Evolutionary conservation across 2,888 invertebrate genomes (phyloP).

Genomic region (Cantharis nigra): DNA sequence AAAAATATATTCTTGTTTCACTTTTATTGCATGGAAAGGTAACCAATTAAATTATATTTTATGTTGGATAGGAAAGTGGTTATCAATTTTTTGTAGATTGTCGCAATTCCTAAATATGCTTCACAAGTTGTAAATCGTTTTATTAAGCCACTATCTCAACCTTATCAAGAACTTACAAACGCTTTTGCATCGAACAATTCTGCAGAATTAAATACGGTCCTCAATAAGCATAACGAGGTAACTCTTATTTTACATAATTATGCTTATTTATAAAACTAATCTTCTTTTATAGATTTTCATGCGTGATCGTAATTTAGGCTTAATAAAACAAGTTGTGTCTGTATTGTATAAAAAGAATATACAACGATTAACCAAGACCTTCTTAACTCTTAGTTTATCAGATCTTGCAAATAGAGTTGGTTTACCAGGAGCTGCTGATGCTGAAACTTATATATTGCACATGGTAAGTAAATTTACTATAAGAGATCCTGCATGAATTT

Average conservation of each 20-base stretch:
- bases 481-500: no score
- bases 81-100: slow-evolving; percentile 53
- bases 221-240: slow-evolving; percentile 78
- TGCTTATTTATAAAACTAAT: not conserved
- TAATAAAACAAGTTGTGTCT: slow-evolving; percentile 83
- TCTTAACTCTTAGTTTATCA: slow-evolving; percentile 83
- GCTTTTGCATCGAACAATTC: slow-evolving; percentile 80
- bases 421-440: slow-evolving; percentile 81
- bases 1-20: slow-evolving; percentile 93
- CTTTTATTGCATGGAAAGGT: slow-evolving; percentile 92
- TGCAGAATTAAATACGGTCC: slow-evolving; percentile 68
- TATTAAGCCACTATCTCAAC: slow-evolving; percentile 81
- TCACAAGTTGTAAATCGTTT: slow-evolving; percentile 87
- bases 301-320: slow-evolving; percentile 77
- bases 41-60: slow-evolving; percentile 28
- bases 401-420: slow-evolving; percentile 92
- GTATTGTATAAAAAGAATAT: slow-evolving; percentile 96
- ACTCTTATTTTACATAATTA: slow-evolving; percentile 9
- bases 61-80: not conserved
- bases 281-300: slow-evolving; percentile 62
- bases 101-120: slow-evolving; percentile 84
- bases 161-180: slow-evolving; percentile 85
- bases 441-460: slow-evolving; percentile 90
- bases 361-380: slow-evolving; percentile 93
- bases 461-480: slow-evolving; percentile 71